Percentiles rank a stretch among this genome's conserved stretches.
Conservation (phyloP, 2,888 invertebrate genomes). For the Choristoneura rosaceana region DNA sequence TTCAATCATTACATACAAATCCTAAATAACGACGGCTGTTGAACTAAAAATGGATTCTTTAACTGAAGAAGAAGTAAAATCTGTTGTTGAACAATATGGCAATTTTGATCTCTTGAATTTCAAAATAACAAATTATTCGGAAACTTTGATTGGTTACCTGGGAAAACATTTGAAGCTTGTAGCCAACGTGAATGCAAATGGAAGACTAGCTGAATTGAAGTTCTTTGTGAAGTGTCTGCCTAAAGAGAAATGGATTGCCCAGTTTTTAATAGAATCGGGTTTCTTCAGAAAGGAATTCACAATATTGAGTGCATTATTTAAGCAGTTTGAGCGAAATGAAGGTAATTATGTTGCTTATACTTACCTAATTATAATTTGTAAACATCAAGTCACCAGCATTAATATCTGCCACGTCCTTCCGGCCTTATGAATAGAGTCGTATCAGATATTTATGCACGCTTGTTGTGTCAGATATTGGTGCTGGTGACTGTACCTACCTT, state of each 20-base stretch:
- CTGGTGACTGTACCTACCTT: too few relatives aligned
- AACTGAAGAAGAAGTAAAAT: conserved; percentile 57
- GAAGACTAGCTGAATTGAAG: conserved; percentile 50
- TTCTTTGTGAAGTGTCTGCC: conserved; percentile 88
- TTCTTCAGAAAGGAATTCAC: conserved; percentile 72
- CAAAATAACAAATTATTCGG: conserved; percentile 59
- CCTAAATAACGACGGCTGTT: conserved; percentile 12
- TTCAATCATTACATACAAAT: conserved; percentile 32
- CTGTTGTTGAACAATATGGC: conserved; percentile 57
- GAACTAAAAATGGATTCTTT: conserved; percentile 60
- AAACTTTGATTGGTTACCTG: conserved; percentile 69
- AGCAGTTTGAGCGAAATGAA: conserved; percentile 58
- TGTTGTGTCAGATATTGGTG: too few relatives aligned
- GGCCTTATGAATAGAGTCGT: too few relatives aligned
- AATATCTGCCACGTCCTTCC: too few relatives aligned
- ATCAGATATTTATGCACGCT: too few relatives aligned
- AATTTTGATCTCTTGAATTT: conserved; percentile 55
- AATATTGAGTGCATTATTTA: conserved; percentile 68
- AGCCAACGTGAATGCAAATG: conserved; percentile 54
- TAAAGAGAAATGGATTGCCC: conserved; percentile 73
- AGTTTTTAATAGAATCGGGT: conserved; percentile 62
- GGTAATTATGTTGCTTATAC: conserved; percentile 53
- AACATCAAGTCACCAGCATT: too few relatives aligned
- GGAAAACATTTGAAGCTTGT: conserved; percentile 72
- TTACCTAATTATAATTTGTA: too few relatives aligned